A percentile compares a stretch with the other conserved stretches of the same genome.
Evolutionary conservation across 2,113 vertebrate species (phyloP).

Genomic region (Istiophorus platypterus): DNA sequence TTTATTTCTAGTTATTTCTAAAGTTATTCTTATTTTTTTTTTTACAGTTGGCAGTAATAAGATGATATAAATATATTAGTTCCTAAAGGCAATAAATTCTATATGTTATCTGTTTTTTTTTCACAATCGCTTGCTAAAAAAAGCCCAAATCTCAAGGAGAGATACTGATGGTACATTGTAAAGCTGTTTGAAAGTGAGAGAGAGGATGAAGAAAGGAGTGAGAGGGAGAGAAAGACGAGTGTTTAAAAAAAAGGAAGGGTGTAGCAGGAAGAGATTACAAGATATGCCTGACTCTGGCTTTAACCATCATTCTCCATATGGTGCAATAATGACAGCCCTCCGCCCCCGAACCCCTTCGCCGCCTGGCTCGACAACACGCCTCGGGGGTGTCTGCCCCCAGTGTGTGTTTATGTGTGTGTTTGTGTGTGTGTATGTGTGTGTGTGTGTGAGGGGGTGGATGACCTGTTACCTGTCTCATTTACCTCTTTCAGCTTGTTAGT

Average conservation of each 20-base stretch:
- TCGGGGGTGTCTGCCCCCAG: slow-evolving; percentile 63
- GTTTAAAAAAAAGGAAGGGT: slow-evolving; percentile 3
- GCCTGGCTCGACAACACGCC: slow-evolving; percentile 35
- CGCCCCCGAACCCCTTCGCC: slow-evolving; percentile 2
- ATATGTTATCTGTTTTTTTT: neutral
- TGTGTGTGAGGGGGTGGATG: slow-evolving; percentile 39
- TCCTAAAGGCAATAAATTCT: neutral
- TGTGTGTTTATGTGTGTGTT: slow-evolving; percentile 18
- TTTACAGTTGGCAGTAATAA: no score
- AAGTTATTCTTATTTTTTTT: no score
- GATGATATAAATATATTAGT: no score
- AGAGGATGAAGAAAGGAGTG: neutral
- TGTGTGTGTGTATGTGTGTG: slow-evolving; percentile 17
- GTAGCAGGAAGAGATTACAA: slow-evolving; percentile 52
- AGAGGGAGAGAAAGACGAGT: neutral
- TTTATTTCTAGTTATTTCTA: no score
- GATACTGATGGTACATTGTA: neutral
- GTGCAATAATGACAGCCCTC: slow-evolving; percentile 27
- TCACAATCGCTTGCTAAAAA: neutral
- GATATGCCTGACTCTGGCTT: slow-evolving; percentile 70
- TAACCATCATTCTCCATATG: slow-evolving; percentile 73
- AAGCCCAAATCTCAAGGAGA: neutral
- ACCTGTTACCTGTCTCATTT: slow-evolving; percentile 81
- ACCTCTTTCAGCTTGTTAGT: slow-evolving; percentile 80
- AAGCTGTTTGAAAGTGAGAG: neutral